Percentiles rank a stretch among this genome's conserved stretches.
Evolutionary conservation across 2,888 invertebrate genomes (phyloP).

Genomic region (Lasioglossum leucozonium): DNA sequence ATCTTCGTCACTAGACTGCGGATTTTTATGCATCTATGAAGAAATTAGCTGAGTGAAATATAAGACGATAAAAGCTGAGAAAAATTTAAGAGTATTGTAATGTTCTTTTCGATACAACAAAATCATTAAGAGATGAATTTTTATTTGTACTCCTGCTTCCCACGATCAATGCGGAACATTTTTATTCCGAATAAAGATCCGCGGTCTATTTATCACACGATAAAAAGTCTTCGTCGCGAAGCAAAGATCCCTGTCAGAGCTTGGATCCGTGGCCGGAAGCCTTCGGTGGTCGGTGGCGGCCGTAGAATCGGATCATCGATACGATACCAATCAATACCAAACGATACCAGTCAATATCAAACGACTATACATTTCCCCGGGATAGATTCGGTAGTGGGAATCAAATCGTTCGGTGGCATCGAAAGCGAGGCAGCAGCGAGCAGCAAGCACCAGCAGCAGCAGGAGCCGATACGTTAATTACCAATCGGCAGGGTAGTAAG

Average conservation of each 20-base stretch:
- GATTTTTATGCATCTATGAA: too few species aligned
- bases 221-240: too few species aligned
- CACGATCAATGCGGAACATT: too few species aligned
- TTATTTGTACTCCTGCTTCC: too few species aligned
- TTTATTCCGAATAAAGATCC: too few species aligned
- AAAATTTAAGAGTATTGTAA: too few species aligned
- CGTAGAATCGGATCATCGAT: not conserved
- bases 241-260: not conserved
- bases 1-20: too few species aligned
- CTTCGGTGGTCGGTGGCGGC: not conserved
- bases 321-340: conserved; percentile 31
- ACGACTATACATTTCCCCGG: conserved; percentile 4
- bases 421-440: not conserved
- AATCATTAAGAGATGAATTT: too few species aligned
- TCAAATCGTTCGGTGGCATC: conserved; percentile 4
- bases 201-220: too few species aligned
- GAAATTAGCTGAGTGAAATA: too few species aligned
- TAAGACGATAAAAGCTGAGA: too few species aligned
- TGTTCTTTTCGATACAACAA: too few species aligned
- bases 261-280: not conserved
- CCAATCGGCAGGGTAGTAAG: conserved; percentile 16
- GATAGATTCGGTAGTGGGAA: conserved; percentile 19
- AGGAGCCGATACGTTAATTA: conserved; percentile 38
- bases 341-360: conserved; percentile 24
- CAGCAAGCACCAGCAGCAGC: not conserved